phyloP scores from a whole-genome alignment of 1,140 invertebrate genomes.

The Mesaphorura yosii region DNA sequence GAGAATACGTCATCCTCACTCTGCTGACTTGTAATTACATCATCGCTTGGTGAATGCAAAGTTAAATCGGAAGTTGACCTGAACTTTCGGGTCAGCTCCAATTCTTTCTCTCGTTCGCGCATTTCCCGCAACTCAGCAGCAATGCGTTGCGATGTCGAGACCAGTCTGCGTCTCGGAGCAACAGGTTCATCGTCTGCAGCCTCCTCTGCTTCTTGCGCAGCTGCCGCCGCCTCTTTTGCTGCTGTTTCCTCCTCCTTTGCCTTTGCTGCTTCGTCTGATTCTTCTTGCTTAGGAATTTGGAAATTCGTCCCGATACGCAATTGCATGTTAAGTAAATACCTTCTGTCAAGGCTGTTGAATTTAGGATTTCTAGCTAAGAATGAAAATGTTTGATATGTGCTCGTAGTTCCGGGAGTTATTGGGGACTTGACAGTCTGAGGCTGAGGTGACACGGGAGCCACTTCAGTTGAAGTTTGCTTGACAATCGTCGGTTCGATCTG shows the following conservation, averaged over 20 bases:
- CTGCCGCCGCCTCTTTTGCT: not conserved
- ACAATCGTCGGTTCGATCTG: not conserved
- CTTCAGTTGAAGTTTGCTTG: not conserved
- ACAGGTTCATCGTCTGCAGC: slow-evolving; percentile 1
- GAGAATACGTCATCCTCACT: no score
- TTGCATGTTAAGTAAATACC: slow-evolving; percentile 11
- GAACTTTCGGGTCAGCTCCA: not conserved
- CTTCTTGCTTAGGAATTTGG: not conserved
- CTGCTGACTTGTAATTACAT: no score
- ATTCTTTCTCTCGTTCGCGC: slow-evolving; percentile 17
- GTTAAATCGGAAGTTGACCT: slow-evolving; percentile 2
- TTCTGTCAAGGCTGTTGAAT: slow-evolving; percentile 15
- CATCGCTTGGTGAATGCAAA: no score
- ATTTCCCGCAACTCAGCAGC: slow-evolving; percentile 13
- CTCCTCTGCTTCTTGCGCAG: not conserved
- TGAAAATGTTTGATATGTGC: no score
- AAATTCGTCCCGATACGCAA: slow-evolving; percentile 6
- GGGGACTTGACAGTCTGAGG: no score
- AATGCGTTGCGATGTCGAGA: slow-evolving; percentile 16
- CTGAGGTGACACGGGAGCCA: no score
- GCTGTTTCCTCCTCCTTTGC: not conserved
- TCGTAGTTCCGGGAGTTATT: no score
- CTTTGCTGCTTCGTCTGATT: not conserved
- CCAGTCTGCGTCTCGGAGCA: slow-evolving; percentile 12
- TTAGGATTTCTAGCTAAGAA: no score